These are phyloP conservation scores for Ernsta delagoae DNA, from an alignment of 2,888 invertebrate genomes.

Conservation along the genomic window DNA sequence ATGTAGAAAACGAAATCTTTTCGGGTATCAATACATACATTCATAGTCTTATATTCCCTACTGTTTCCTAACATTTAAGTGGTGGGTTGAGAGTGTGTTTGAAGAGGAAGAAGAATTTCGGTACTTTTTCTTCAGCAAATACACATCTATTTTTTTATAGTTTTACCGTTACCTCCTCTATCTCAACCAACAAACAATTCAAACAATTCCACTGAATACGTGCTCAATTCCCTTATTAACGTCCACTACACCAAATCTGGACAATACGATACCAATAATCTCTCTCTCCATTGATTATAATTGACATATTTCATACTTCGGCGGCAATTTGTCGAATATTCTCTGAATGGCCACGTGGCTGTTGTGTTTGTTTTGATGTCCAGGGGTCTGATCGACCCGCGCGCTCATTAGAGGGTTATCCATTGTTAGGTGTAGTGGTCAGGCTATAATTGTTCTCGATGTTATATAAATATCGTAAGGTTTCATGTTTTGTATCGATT, in stretches of 20 bases:
- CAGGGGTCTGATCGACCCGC: conserved; percentile 62
- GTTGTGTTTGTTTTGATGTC: conserved; percentile 80
- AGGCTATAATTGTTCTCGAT: conserved; percentile 18
- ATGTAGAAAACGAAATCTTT: too few species aligned
- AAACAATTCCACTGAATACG: conserved; percentile 31
- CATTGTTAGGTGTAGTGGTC: conserved; percentile 38
- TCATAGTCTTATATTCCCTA: too few species aligned
- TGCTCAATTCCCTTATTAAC: conserved; percentile 36
- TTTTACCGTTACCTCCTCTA: too few species aligned
- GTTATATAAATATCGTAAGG: conserved; percentile 9
- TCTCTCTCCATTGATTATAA: conserved; percentile 78
- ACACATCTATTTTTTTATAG: too few species aligned
- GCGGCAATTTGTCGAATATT: conserved; percentile 72
- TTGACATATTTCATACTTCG: conserved; percentile 80
- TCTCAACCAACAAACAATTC: too few species aligned
- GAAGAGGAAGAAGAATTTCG: too few species aligned
- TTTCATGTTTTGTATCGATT: too few species aligned
- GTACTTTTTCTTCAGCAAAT: too few species aligned
- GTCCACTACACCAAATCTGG: conserved; percentile 50
- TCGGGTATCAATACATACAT: too few species aligned
- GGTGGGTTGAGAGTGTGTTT: too few species aligned
- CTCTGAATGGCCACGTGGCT: conserved; percentile 69
- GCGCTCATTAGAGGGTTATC: conserved; percentile 49
- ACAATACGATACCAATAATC: conserved; percentile 73
- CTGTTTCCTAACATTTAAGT: too few species aligned